These are phyloP conservation scores for Teleogryllus oceanicus DNA, from an alignment of 2,888 invertebrate genomes.

Conservation along the genomic window DNA sequence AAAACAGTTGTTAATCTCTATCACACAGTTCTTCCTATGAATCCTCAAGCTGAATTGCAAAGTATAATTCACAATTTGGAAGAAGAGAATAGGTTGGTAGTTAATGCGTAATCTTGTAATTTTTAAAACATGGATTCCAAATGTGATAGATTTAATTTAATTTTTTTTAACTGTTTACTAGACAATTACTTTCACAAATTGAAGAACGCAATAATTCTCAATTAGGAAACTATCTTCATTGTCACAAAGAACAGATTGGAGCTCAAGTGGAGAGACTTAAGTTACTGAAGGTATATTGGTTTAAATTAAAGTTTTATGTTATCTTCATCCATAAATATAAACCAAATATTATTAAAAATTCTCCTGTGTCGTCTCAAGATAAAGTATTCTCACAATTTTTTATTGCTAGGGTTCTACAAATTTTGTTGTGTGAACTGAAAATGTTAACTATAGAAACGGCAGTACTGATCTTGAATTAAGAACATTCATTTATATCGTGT, in stretches of 20 bases:
- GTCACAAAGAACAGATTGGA: slow-evolving; percentile 61
- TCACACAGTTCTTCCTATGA: slow-evolving; percentile 24
- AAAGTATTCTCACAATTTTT: no score
- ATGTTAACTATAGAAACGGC: no score
- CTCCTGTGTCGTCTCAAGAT: no score
- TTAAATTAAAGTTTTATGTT: no score
- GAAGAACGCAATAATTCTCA: slow-evolving; percentile 5
- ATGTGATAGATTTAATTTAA: no score
- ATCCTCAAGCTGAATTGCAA: slow-evolving; percentile 55
- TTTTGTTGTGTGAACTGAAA: no score
- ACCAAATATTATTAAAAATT: no score
- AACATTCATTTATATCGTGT: no score
- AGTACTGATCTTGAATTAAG: no score
- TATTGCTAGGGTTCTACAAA: no score
- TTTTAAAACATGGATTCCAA: no score
- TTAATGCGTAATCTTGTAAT: neutral
- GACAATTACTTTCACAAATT: slow-evolving; percentile 27
- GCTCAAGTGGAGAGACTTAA: slow-evolving; percentile 65
- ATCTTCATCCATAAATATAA: no score
- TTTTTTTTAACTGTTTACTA: neutral
- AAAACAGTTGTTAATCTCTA: slow-evolving; percentile 31
- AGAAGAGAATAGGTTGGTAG: slow-evolving; percentile 48
- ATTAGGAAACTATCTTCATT: slow-evolving; percentile 56
- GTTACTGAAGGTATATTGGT: slow-evolving; percentile 55
- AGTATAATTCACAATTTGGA: slow-evolving; percentile 69